Percentiles rank a stretch among this genome's conserved stretches.
Conservation (phyloP, 2,888 invertebrate species). For the Dryocosmus kuriphilus region DNA sequence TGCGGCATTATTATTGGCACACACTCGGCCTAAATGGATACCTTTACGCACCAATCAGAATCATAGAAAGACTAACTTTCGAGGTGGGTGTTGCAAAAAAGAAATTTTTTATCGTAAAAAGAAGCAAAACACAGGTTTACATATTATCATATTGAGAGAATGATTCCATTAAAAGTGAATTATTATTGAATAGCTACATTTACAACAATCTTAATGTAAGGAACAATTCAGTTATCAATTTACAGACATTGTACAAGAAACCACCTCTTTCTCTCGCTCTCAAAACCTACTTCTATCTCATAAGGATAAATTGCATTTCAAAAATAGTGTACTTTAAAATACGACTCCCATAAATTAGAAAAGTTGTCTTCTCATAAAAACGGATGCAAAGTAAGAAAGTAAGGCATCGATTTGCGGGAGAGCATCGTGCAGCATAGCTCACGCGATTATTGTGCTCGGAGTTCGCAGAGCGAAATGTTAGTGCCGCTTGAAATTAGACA, state of each 20-base stretch:
- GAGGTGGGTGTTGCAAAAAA: too few relatives aligned
- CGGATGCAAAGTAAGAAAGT: constrained; percentile 31
- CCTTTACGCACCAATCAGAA: too few relatives aligned
- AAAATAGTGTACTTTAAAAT: constrained; percentile 1
- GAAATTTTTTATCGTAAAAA: too few relatives aligned
- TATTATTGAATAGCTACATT: background rate
- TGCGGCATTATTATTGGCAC: too few relatives aligned
- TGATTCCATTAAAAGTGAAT: too few relatives aligned
- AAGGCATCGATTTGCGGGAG: constrained; percentile 36
- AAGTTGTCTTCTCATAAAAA: constrained; percentile 36
- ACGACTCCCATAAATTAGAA: constrained; percentile 34
- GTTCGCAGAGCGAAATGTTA: constrained; percentile 62
- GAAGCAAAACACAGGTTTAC: too few relatives aligned
- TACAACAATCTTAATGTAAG: background rate
- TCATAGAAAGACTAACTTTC: too few relatives aligned
- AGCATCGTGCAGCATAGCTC: constrained; percentile 47
- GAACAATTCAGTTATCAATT: background rate
- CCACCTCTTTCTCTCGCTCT: background rate
- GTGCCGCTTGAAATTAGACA: constrained; percentile 66
- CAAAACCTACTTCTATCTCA: background rate
- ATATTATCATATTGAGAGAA: too few relatives aligned
- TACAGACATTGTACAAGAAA: background rate
- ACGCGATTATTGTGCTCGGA: constrained; percentile 59
- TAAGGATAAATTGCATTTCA: background rate
- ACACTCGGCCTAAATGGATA: too few relatives aligned